phyloP scores from a whole-genome alignment of 2,113 vertebrate species.

The Apteryx owenii region DNA sequence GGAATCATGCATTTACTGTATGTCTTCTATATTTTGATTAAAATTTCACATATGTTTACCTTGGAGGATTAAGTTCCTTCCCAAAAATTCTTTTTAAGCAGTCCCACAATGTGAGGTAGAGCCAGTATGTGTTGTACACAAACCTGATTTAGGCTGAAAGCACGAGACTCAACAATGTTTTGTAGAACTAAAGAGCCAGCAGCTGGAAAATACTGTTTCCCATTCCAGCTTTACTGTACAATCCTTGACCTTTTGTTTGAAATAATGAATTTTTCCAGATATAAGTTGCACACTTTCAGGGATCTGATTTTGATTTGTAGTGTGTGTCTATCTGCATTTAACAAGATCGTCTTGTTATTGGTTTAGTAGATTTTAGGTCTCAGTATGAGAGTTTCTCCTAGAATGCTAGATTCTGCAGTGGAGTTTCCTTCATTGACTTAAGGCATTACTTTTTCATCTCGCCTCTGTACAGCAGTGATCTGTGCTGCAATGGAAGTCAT shows the following conservation, averaged over 20 bases:
- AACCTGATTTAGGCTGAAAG: background rate
- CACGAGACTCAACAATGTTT: background rate
- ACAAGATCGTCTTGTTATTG: background rate
- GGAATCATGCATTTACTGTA: background rate
- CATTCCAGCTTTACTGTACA: background rate
- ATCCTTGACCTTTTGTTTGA: background rate
- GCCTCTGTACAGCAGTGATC: background rate
- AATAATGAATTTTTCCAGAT: background rate
- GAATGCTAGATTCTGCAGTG: background rate
- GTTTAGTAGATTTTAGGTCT: background rate
- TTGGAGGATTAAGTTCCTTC: background rate
- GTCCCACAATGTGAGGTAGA: background rate
- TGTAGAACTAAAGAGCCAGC: background rate
- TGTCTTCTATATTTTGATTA: background rate
- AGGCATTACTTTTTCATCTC: conserved; percentile 36
- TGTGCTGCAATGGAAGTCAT: background rate
- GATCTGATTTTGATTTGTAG: background rate
- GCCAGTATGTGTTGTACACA: background rate
- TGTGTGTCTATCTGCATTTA: background rate
- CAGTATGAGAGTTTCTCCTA: background rate
- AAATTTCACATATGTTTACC: background rate
- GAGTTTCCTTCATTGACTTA: background rate
- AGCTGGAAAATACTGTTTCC: background rate
- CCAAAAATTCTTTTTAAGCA: background rate
- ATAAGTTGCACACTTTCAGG: background rate